These are phyloP conservation scores for Drosophila lowei DNA, from an alignment of 1,140 invertebrate genomes.

Conservation along the genomic window DNA sequence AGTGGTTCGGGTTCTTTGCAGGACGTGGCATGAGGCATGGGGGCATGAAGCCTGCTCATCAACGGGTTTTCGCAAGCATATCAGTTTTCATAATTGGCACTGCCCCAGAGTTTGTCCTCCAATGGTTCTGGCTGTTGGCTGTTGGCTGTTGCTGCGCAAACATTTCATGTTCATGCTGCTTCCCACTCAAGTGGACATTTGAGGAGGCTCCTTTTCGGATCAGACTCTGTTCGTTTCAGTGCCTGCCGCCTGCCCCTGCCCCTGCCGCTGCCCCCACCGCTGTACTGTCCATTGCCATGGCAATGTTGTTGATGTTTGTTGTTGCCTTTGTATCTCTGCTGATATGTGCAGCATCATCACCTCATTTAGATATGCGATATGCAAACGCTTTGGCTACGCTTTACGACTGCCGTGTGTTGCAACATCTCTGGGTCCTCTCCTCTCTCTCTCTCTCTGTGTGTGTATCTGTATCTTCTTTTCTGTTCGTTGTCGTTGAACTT, in stretches of 20 bases:
- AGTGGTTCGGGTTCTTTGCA: not conserved
- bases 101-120: constrained; percentile 46
- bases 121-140: constrained; percentile 26
- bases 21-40: constrained; percentile 10
- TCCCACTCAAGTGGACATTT: constrained; percentile 80
- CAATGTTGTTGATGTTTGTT: constrained; percentile 48
- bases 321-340: constrained; percentile 67
- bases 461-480: constrained; percentile 30
- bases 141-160: constrained; percentile 65
- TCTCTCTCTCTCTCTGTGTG: not conserved
- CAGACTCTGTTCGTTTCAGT: constrained; percentile 27
- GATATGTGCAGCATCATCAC: constrained; percentile 80
- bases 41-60: constrained; percentile 71
- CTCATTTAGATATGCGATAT: constrained; percentile 81
- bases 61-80: constrained; percentile 78
- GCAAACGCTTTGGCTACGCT: constrained; percentile 68
- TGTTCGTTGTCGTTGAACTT: constrained; percentile 65
- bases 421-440: not conserved
- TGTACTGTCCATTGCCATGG: constrained; percentile 45
- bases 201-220: constrained; percentile 67
- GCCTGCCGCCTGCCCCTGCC: too few species aligned
- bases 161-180: constrained; percentile 75
- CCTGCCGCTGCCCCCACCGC: not conserved
- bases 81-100: constrained; percentile 81
- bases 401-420: constrained; percentile 47